Percentiles rank a stretch among this genome's conserved stretches.
Evolutionary conservation across 2,797 vertebrate species (phyloP).

Genomic region (Chloroceryle inda): DNA sequence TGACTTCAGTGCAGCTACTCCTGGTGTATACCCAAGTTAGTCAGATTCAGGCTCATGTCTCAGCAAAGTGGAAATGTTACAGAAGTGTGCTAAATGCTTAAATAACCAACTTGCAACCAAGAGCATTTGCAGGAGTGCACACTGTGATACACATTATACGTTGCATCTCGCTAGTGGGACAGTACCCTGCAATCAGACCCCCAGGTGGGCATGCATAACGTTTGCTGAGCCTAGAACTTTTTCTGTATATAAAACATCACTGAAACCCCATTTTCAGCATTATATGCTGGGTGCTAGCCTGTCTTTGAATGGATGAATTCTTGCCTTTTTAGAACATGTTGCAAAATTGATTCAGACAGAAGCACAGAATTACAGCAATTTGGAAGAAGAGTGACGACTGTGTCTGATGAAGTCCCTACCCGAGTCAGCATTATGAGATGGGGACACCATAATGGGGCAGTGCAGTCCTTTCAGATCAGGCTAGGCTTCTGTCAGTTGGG

Average conservation of each 20-base stretch:
- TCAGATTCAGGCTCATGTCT: not conserved
- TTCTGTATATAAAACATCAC: not conserved
- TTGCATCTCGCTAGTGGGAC: not conserved
- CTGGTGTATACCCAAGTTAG: not conserved
- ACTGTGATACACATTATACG: not conserved
- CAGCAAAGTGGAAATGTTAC: not conserved
- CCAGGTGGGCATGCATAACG: not conserved
- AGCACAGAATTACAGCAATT: not conserved
- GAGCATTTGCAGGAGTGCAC: not conserved
- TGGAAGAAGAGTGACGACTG: not conserved
- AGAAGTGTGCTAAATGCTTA: not conserved
- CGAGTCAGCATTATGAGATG: not conserved
- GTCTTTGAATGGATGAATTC: not conserved
- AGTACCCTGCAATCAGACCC: not conserved
- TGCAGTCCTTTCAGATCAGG: not conserved
- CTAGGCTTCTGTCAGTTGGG: not conserved
- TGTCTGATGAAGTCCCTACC: not conserved
- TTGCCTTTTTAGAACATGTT: not conserved
- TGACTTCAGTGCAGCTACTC: not conserved
- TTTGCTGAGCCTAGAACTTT: constrained; percentile 12
- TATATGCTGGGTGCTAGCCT: not conserved
- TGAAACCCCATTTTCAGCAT: not conserved
- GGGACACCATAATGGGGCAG: not conserved
- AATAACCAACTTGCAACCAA: not conserved
- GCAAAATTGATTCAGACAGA: not conserved